Conservation (phyloP, 2,113 vertebrate species). For the Macaca mulatta region DNA sequence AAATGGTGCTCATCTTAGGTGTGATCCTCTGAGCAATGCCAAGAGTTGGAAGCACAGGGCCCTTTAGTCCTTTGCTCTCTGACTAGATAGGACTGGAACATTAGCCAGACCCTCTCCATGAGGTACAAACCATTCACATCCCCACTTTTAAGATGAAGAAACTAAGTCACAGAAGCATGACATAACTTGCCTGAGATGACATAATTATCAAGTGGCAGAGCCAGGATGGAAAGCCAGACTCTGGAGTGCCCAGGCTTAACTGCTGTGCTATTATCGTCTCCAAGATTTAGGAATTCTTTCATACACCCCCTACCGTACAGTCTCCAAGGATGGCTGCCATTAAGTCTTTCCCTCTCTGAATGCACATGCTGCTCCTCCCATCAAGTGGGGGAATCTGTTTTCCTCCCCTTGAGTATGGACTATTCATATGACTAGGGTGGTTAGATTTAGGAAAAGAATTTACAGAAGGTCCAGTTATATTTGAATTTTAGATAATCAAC, state of each 20-base stretch:
- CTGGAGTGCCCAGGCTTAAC: neutral
- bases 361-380: neutral
- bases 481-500: neutral
- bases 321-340: neutral
- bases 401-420: neutral
- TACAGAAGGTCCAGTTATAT: neutral
- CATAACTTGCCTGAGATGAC: neutral
- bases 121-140: neutral
- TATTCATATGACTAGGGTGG: neutral
- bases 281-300: neutral
- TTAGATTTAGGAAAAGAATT: neutral
- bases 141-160: neutral
- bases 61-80: neutral
- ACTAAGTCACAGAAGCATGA: neutral
- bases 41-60: rapidly evolving
- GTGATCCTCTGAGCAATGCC: rapidly evolving
- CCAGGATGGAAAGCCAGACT: neutral
- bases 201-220: neutral
- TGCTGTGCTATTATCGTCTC: rapidly evolving
- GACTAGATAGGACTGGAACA: neutral
- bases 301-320: neutral
- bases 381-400: neutral
- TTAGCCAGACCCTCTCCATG: neutral
- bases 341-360: neutral
- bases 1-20: neutral